phyloP scores from a whole-genome alignment of 1,140 invertebrate species.

The Acromyrmex charruanus region DNA sequence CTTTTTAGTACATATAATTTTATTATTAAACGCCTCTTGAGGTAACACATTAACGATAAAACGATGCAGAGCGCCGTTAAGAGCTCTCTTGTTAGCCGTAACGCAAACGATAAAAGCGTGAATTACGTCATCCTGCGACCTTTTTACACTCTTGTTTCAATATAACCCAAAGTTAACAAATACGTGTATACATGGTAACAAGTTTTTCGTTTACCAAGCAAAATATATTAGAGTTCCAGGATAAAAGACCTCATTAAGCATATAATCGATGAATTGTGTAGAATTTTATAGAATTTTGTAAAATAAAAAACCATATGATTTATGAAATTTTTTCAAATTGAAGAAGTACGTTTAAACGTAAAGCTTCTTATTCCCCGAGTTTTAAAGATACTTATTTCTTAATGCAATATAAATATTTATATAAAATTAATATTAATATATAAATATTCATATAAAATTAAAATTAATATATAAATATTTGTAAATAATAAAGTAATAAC shows the following conservation, averaged over 20 bases:
- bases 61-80: slow-evolving; percentile 56
- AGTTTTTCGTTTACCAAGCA: not conserved
- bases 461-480: not conserved
- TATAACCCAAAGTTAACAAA: slow-evolving; percentile 54
- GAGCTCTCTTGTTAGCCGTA: slow-evolving; percentile 65
- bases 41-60: slow-evolving; percentile 52
- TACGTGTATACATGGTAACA: not conserved
- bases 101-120: slow-evolving; percentile 68
- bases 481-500: not conserved
- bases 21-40: slow-evolving; percentile 53
- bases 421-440: not conserved
- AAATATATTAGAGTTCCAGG: slow-evolving; percentile 1
- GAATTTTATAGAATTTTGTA: not conserved
- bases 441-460: not conserved
- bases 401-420: not conserved
- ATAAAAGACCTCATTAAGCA: not conserved
- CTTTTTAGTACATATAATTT: slow-evolving; percentile 32
- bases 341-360: not conserved
- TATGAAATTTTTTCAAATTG: not conserved
- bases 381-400: not conserved
- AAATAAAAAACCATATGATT: not conserved
- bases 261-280: not conserved
- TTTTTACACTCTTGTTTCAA: slow-evolving; percentile 52
- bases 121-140: slow-evolving; percentile 37
- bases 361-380: not conserved